A percentile compares a stretch with the other conserved stretches of the same genome.
These are phyloP conservation scores for Anableps anableps DNA, from an alignment of 2,797 vertebrate genomes.

Conservation along the genomic window DNA sequence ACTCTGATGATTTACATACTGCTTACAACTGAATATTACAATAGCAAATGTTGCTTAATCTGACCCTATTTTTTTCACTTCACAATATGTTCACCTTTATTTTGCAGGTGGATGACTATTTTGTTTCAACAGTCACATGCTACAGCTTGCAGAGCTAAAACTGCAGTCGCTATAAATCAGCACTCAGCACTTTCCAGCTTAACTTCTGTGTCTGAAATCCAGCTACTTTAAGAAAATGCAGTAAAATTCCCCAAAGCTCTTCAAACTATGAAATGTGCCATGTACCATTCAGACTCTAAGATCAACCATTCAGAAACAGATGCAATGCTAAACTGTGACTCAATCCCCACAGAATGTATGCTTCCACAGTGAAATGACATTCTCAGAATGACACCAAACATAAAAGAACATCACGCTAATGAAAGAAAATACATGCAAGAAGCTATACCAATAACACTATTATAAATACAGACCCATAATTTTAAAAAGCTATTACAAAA, in stretches of 20 bases:
- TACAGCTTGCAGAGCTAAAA: constrained; percentile 28
- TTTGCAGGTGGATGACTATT: neutral
- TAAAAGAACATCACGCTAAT: neutral
- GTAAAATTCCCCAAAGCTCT: neutral
- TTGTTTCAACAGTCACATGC: constrained; percentile 1
- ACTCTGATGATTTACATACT: neutral
- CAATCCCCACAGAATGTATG: neutral
- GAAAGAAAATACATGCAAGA: neutral
- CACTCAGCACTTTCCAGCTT: constrained; percentile 33
- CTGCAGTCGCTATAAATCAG: constrained; percentile 37
- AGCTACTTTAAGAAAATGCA: constrained; percentile 1
- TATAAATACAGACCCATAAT: neutral
- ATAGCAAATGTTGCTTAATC: neutral
- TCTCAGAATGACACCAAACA: neutral
- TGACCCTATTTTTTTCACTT: neutral
- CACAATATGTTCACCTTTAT: neutral
- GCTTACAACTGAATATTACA: neutral
- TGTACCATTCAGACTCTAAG: neutral
- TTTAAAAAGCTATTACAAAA: neutral
- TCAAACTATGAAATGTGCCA: neutral
- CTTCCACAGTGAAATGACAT: neutral
- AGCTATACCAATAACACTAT: neutral
- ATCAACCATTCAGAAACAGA: neutral
- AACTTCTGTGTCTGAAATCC: constrained; percentile 5
- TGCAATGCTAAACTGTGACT: neutral